These are phyloP conservation scores for Leptobrachium ailaonicum DNA, from an alignment of 2,113 vertebrate genomes.

Conservation along the genomic window DNA sequence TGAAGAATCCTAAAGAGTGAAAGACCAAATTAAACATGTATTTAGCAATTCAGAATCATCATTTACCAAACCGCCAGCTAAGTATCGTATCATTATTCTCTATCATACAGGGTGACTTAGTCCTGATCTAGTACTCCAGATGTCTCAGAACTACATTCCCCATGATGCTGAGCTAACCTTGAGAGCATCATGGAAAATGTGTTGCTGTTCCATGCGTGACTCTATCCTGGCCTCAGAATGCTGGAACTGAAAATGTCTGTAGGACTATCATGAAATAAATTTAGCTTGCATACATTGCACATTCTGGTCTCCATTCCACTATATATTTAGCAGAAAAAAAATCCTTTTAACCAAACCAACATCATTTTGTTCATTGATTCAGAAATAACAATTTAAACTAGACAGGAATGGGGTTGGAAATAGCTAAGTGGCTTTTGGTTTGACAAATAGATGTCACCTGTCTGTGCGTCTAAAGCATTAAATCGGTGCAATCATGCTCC, in stretches of 20 bases:
- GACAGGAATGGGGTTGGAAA: constrained; percentile 1
- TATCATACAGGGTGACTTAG: too few relatives aligned
- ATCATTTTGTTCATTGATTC: constrained; percentile 26
- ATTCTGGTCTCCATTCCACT: too few relatives aligned
- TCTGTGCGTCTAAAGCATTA: not conserved
- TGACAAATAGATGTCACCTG: constrained; percentile 21
- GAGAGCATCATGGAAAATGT: not conserved
- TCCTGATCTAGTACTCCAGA: too few relatives aligned
- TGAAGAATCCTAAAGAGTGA: too few relatives aligned
- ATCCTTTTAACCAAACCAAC: constrained; percentile 3
- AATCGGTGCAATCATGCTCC: not conserved
- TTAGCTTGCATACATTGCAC: not conserved
- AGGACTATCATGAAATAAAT: not conserved
- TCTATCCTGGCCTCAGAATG: not conserved
- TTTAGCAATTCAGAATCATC: too few relatives aligned
- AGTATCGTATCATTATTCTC: too few relatives aligned
- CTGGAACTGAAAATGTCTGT: not conserved
- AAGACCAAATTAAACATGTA: too few relatives aligned
- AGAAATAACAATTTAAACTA: constrained; percentile 19
- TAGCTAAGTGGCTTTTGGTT: not conserved
- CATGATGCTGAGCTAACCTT: too few relatives aligned
- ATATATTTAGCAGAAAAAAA: not conserved
- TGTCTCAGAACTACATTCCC: too few relatives aligned
- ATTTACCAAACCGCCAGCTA: too few relatives aligned
- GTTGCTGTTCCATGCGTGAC: not conserved